Evolutionary conservation across 2,888 invertebrate species (phyloP), one percentile per base, ranked within the genome.

Genomic region (Ctena decussata): DNA sequence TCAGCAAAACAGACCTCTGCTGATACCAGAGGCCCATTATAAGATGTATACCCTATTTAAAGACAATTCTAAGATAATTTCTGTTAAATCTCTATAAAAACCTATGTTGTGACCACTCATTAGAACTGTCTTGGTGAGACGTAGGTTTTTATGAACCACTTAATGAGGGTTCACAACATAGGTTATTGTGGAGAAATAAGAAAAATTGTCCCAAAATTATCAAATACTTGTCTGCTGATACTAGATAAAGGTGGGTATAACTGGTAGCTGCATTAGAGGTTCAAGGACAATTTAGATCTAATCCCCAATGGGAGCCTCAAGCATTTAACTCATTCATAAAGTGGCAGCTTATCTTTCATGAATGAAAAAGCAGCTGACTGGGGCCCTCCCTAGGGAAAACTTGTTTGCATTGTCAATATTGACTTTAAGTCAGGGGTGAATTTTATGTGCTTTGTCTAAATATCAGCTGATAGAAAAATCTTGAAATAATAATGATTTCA

Each of bases 321-420:
- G 46, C 81, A 49, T 77, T 44, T 69, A 77, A 71, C 77, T 46
- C 82, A 82, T 82, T 82, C 77, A 77, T 72, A 69, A 73, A 77
- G 65, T 69, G 46, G 72, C 73, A 77, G 46, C 46, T 71, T 77
- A 77, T 74, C 80, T 73, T 74, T 30, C 37, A 65, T 41, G 37
- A 41, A 78, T 71, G 71, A 75, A 77, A 18, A 15, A 37, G 49
- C 27, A 24, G 80, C 65, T 73, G 39, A 65, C 73, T 41, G 57
- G 77, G 72, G 77, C 72, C 46, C 27, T 77, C 49, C 49, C 57
- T 53, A 65, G 77, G 82, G 82, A 57, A 60, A 72, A 65, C 8
- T 21, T 35, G 24, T 65, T 35, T 65, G 57, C 27, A 12, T 1
- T 35, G 35, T 65, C 8, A 65, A 65, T 65, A 65, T 65, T 65